Evolutionary conservation across 2,113 vertebrate species (phyloP), one percentile per base, ranked within the genome.

Genomic region (Benitochromis conjunctus): DNA sequence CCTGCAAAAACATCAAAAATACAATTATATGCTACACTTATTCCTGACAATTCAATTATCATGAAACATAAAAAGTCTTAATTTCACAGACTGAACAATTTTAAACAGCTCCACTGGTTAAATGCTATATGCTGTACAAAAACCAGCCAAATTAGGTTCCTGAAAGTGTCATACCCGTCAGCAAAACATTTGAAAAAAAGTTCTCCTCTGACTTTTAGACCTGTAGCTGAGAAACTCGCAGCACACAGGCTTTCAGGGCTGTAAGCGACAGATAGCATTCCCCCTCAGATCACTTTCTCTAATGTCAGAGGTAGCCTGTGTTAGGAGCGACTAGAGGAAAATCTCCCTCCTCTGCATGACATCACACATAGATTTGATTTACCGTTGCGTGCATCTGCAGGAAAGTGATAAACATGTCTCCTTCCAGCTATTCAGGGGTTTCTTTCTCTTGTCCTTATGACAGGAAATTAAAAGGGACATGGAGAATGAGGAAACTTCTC

Each of bases 11-110:
- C 60, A 86, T 94, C 93, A 91, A 91, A 90, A 92, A 93, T 78
- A 94, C 91, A 95, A 95, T 94, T 93, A 92, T 89, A 91, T 92
- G 92, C 84, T 91, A 92, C 92, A 93, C 79, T 91, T 92, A 91
- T 85, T 87, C 77, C 77, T 90, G 93, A 94, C 92, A 94, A 95
- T 95, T 96, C 92, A 93, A 95, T 95, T 94, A 94, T 94, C 83
- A 93, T 88, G 51, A 92, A 93, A 94, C 87, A 94, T 58, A 89
- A 88, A 86, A 82, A 81, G 81, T 89, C 83, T 91, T 92, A 76
- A 90, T 92, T 92, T 90, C 82, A 88, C 55, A 88, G 46, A 69
- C 53, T 62, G 55, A 86, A 91, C 81, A 88, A 91, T 86, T 90
- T 89, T 87, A 80, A 66, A 51, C 38, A 9, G 48, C 55, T 81